Conservation (phyloP, 2,113 vertebrate genomes). For the Nansenia antarctica region DNA sequence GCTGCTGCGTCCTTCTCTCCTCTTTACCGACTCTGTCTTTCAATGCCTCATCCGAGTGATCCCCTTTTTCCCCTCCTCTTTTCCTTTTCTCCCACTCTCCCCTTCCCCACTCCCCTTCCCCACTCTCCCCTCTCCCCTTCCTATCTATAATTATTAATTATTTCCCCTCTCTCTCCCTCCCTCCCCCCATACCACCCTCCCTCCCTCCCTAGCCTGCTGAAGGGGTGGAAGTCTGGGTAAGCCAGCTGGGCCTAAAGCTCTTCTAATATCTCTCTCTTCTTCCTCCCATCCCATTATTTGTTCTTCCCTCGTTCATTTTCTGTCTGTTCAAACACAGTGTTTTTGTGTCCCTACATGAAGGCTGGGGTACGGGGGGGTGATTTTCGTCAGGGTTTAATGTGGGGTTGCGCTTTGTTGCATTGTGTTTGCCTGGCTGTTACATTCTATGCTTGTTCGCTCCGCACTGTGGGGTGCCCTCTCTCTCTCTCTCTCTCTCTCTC, state of each 20-base stretch:
- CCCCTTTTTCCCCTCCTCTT: background rate
- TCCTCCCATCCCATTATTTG: no score
- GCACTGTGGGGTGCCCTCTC: constrained; percentile 14
- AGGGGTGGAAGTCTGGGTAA: constrained; percentile 56
- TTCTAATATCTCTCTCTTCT: constrained; percentile 14
- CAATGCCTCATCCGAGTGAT: background rate
- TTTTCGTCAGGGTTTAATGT: constrained; percentile 23
- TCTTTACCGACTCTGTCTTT: background rate
- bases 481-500: background rate
- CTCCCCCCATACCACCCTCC: constrained; percentile 24
- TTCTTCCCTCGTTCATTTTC: background rate
- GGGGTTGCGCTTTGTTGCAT: constrained; percentile 24
- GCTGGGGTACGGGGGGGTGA: constrained; percentile 14
- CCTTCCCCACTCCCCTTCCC: background rate
- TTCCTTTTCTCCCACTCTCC: constrained; percentile 55
- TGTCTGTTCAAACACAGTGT: constrained; percentile 65
- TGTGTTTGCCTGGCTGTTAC: constrained; percentile 19
- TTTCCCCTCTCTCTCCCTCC: constrained; percentile 22
- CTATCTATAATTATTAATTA: no score
- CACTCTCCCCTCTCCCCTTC: background rate
- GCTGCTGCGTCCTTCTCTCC: no score
- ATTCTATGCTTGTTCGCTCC: constrained; percentile 11
- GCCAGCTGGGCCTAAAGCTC: constrained; percentile 2
- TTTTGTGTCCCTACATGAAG: constrained; percentile 55
- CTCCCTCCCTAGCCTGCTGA: constrained; percentile 49